A percentile compares a stretch with the other conserved stretches of the same genome.
Conservation (phyloP, 2,888 invertebrate genomes). For the Onthophagus sagittarius region DNA sequence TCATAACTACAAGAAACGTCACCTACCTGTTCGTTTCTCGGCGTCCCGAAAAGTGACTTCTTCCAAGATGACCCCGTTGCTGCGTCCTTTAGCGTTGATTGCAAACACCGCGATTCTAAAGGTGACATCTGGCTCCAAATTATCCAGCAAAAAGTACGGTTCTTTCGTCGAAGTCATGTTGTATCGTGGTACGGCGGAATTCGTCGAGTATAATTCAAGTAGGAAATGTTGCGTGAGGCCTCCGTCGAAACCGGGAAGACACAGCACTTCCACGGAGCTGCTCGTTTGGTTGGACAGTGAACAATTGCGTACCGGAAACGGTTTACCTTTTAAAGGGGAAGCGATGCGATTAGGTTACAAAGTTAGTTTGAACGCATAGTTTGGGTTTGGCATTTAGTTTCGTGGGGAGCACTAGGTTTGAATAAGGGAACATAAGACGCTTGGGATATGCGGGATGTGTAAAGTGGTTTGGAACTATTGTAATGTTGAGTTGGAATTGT, state of each 20-base stretch:
- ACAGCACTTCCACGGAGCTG: constrained; percentile 72
- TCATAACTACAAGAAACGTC: constrained; percentile 15
- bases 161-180: constrained; percentile 64
- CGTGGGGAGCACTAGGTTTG: background rate
- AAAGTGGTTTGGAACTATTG: background rate
- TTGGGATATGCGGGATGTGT: background rate
- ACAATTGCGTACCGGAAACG: constrained; percentile 82
- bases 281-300: constrained; percentile 80
- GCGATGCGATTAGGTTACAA: background rate
- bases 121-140: constrained; percentile 75
- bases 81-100: constrained; percentile 78
- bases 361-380: background rate
- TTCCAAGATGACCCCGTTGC: constrained; percentile 65
- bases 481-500: background rate
- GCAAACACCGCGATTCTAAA: constrained; percentile 74
- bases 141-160: constrained; percentile 72
- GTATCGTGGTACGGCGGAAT: constrained; percentile 50
- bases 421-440: background rate
- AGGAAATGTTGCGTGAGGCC: constrained; percentile 84
- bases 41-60: constrained; percentile 78
- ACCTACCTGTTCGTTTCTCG: constrained; percentile 69
- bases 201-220: constrained; percentile 66
- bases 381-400: background rate
- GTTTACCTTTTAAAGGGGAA: constrained; percentile 60
- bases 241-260: constrained; percentile 82